Evolutionary conservation across 2,888 invertebrate species (phyloP).

Genomic region (Ernsta delagoae): DNA sequence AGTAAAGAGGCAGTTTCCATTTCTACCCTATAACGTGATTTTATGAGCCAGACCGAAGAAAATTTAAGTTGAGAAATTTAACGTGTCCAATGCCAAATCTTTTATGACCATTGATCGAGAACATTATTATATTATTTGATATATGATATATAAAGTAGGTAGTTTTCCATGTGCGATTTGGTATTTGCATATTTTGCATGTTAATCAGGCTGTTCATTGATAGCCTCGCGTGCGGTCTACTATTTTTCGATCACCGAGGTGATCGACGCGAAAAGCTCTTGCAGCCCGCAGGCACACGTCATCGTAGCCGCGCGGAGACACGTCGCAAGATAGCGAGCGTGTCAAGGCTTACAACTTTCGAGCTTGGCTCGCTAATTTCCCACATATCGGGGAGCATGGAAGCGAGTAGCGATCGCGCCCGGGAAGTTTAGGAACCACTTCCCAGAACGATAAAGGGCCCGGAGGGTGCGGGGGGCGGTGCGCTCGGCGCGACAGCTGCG

Average conservation of each 20-base stretch:
- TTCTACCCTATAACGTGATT: too few relatives aligned
- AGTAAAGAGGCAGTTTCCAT: too few relatives aligned
- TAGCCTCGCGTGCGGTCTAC: conserved; percentile 43
- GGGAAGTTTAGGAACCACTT: conserved; percentile 85
- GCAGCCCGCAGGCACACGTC: conserved; percentile 51
- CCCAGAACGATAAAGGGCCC: conserved; percentile 83
- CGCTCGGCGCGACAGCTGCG: conserved; percentile 78
- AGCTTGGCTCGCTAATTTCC: conserved; percentile 48
- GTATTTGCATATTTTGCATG: conserved; percentile 40
- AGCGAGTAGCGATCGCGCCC: conserved; percentile 70
- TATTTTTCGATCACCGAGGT: conserved; percentile 39
- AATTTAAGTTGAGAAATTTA: background rate
- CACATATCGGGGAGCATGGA: conserved; percentile 54
- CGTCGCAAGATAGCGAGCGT: conserved; percentile 55
- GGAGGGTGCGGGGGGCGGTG: conserved; percentile 51
- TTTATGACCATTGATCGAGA: background rate
- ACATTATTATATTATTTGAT: too few relatives aligned
- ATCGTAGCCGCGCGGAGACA: conserved; percentile 48
- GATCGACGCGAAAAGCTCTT: conserved; percentile 57
- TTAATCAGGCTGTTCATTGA: conserved; percentile 43
- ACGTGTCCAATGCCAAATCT: background rate
- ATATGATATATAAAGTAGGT: background rate
- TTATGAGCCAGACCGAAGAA: background rate
- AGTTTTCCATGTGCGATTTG: conserved; percentile 28
- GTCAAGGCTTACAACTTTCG: conserved; percentile 80